Evolutionary conservation across 2,797 vertebrate genomes (phyloP).

Genomic region (Ctenopoma multispine): DNA sequence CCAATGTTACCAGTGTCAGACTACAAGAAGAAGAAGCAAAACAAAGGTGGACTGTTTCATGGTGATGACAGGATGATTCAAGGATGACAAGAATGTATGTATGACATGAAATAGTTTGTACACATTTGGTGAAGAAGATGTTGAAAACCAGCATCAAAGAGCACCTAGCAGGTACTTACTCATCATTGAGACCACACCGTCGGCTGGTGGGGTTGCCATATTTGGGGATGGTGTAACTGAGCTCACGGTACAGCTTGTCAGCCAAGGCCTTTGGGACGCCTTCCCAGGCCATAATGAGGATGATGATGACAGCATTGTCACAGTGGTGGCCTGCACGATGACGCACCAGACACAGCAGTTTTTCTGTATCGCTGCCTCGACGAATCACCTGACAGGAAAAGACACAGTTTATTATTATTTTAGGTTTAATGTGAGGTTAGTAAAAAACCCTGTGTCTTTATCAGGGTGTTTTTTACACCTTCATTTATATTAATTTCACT

Average conservation of each 20-base stretch:
- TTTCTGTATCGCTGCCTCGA: constrained; percentile 91
- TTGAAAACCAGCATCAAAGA: not conserved
- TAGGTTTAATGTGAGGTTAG: not conserved
- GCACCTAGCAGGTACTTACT: constrained; percentile 83
- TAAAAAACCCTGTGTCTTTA: not conserved
- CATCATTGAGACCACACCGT: constrained; percentile 96
- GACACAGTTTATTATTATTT: constrained; percentile 24
- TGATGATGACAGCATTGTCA: constrained; percentile 93
- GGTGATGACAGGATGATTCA: too few species aligned
- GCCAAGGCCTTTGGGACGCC: constrained; percentile 91
- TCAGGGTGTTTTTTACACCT: not conserved
- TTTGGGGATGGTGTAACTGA: constrained; percentile 91
- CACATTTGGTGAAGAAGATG: not conserved
- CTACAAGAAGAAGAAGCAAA: not conserved
- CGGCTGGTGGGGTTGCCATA: constrained; percentile 96
- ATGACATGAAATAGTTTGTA: not conserved
- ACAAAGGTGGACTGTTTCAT: not conserved
- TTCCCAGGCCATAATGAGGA: constrained; percentile 98
- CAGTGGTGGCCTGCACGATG: constrained; percentile 96
- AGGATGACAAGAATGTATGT: not conserved
- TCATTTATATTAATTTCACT: not conserved
- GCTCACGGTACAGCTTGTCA: constrained; percentile 93
- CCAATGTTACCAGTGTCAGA: not conserved
- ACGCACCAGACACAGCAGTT: constrained; percentile 94
- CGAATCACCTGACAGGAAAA: constrained; percentile 91